phyloP scores from a whole-genome alignment of 2,797 vertebrate genomes.

The Novumbra hubbsi region DNA sequence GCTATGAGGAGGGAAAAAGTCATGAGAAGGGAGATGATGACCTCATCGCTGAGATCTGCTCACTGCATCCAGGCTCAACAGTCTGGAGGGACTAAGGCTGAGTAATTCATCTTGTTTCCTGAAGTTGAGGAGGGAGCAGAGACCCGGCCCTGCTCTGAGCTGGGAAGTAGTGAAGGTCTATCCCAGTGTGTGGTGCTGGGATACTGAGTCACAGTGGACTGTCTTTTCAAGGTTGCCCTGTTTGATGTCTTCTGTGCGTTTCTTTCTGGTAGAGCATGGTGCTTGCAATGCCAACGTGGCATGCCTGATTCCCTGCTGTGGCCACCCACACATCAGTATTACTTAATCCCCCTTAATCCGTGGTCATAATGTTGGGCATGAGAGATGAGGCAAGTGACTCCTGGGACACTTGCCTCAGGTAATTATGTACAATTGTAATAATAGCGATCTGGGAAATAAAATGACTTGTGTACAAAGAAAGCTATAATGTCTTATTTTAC shows the following conservation, averaged over 20 bases:
- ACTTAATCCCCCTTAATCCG: no score
- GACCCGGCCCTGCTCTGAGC: background rate
- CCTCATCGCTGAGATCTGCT: conserved; percentile 57
- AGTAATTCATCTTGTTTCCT: conserved; percentile 55
- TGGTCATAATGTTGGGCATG: no score
- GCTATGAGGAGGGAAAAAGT: no score
- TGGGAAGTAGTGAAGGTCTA: conserved; percentile 27
- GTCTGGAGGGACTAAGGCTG: conserved; percentile 19
- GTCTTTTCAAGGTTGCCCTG: background rate
- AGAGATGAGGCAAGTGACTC: no score
- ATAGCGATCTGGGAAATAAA: background rate
- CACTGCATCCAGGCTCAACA: conserved; percentile 43
- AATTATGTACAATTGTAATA: background rate
- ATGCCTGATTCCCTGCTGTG: no score
- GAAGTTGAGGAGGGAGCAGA: conserved; percentile 16
- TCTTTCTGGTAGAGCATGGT: no score
- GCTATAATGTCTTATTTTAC: no score
- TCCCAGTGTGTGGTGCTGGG: conserved; percentile 11
- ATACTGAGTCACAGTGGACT: conserved; percentile 44
- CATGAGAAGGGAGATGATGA: conserved; percentile 41
- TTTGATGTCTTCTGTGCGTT: no score
- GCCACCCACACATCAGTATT: no score
- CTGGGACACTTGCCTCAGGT: background rate
- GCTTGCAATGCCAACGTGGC: no score
- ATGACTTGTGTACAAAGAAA: no score